A percentile compares a stretch with the other conserved stretches of the same genome.
These are phyloP conservation scores for Paramormyrops hopkinsi DNA, from an alignment of 2,797 vertebrate genomes.

Conservation along the genomic window DNA sequence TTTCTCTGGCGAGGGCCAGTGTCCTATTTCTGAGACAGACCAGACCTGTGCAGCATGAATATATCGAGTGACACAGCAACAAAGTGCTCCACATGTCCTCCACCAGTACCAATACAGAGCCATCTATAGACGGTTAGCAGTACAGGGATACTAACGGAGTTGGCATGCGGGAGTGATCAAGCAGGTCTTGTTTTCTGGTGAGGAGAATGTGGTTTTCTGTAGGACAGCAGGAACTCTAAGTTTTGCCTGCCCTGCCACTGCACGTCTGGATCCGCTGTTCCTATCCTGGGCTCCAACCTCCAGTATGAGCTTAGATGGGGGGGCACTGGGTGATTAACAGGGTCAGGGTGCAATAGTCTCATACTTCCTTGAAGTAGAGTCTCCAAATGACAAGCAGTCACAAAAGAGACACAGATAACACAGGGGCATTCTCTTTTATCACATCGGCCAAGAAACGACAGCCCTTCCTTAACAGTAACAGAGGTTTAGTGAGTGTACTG, in stretches of 20 bases:
- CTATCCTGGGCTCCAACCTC: not conserved
- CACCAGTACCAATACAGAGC: not conserved
- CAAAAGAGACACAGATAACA: not conserved
- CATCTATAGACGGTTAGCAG: not conserved
- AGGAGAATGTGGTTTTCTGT: not conserved
- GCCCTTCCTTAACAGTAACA: not conserved
- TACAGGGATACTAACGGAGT: not conserved
- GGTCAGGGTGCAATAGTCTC: not conserved
- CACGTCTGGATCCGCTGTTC: not conserved
- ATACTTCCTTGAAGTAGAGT: not conserved
- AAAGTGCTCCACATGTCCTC: not conserved
- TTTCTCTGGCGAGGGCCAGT: not conserved
- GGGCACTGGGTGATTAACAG: not conserved
- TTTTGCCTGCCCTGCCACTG: not conserved
- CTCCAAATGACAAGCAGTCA: not conserved
- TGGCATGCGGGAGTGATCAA: not conserved
- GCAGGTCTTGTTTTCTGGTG: not conserved
- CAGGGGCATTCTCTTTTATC: not conserved
- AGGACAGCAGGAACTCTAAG: not conserved
- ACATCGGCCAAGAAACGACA: not conserved
- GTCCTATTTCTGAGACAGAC: slow-evolving; percentile 3
- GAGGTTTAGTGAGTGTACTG: not conserved
- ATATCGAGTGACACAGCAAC: slow-evolving; percentile 6
- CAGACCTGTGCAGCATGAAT: slow-evolving; percentile 1
- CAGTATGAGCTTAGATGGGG: not conserved